Evolutionary conservation across 2,888 invertebrate species (phyloP), one percentile per base, ranked within the genome.

Genomic region (Rosalia funebris): DNA sequence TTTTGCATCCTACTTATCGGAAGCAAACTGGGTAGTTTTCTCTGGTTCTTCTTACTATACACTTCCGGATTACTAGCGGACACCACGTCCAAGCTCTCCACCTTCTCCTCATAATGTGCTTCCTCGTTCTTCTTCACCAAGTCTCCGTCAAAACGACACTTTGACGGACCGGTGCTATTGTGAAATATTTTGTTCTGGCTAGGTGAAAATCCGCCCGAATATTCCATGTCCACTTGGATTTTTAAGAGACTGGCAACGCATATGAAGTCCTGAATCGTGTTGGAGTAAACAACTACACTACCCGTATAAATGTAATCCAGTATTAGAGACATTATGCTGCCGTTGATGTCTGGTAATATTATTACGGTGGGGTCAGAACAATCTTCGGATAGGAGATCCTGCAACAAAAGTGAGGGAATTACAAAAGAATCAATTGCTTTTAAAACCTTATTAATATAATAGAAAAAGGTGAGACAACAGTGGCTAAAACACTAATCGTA

Each of bases 271-370:
- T 83, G 79, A 15, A 89, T 71, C 60, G 84, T 83, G n/a, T 83
- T 81, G 34, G 84, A 83, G n/a, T 85, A 84, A 19, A 90, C 80
- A 1, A 83, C 79, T 0, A 87, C 87, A 75, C 86, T 87, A 54
- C 90, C 90, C 36, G 88, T 88, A 75, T 90, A 90, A 63, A 90
- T 85, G 73, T 89, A 89, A 71, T 88, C 87, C 36, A 90, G 82
- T 5, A 90, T 84, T 10, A 86, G 84, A 0, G 87, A 84, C 82
- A 90, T 84, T 63, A 86, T 87, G 56, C 85, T 85, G 53, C 84
- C 81, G 69, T 86, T 85, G 59, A 89, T 84, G 71, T 89, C 89
- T 16, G 89, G 88, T 48, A 90, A 82, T 62, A 89, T 87, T 46
- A 90, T 83, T 44, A 86, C 85, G 36, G 87, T 84, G n/a, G 87